phyloP scores from a whole-genome alignment of 2,797 vertebrate genomes.

The Philypnodon macrostomus region DNA sequence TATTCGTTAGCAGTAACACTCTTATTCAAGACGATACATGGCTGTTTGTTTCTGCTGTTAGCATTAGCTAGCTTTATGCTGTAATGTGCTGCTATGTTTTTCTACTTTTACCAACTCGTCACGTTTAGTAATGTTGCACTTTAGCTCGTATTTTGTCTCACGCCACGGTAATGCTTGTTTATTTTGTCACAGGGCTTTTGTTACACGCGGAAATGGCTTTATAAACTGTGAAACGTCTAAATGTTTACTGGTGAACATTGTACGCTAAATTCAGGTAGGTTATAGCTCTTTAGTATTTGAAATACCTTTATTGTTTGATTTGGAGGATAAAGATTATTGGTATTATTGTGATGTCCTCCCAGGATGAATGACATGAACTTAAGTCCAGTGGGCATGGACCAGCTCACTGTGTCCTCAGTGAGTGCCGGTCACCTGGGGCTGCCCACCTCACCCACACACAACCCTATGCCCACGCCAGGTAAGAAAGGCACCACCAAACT shows the following conservation, averaged over 20 bases:
- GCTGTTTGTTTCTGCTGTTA: conserved; percentile 32
- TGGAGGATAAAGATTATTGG: not conserved
- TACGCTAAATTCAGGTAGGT: conserved; percentile 56
- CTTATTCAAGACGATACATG: not conserved
- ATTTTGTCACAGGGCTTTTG: not conserved
- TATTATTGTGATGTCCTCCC: conserved; percentile 7
- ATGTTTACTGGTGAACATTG: conserved; percentile 25
- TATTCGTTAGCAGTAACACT: accelerated
- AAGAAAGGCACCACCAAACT: conserved; percentile 8
- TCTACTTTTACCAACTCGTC: not conserved
- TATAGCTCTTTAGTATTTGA: not conserved
- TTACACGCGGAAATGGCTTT: conserved; percentile 14
- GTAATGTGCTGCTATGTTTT: conserved; percentile 3
- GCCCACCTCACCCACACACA: conserved; percentile 92
- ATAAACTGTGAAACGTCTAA: too few species aligned
- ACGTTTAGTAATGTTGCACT: too few species aligned
- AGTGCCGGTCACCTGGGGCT: conserved; percentile 91
- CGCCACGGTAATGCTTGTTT: too few species aligned
- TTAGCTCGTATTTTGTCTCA: not conserved
- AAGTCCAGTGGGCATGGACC: conserved; percentile 97
- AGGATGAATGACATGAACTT: conserved; percentile 99
- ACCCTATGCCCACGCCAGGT: conserved; percentile 89
- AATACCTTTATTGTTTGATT: too few species aligned
- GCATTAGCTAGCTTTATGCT: conserved; percentile 40
- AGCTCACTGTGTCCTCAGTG: conserved; percentile 91